Conservation (phyloP, 2,888 invertebrate species). For the Epiblema foenella region DNA sequence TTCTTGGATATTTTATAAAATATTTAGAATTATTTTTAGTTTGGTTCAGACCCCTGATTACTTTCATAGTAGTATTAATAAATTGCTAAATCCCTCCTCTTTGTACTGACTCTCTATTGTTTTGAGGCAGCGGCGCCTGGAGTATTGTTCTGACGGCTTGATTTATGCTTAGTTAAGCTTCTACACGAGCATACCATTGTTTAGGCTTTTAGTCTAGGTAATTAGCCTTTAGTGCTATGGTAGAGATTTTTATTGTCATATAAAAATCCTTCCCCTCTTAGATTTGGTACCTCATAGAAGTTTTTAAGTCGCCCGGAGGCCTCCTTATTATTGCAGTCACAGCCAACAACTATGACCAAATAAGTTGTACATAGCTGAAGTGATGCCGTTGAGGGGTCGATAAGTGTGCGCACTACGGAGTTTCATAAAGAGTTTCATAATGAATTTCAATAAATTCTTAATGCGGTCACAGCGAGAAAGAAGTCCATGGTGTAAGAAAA, state of each 20-base stretch:
- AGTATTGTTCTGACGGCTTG: constrained; percentile 47
- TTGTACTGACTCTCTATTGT: constrained; percentile 65
- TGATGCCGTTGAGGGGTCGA: no score
- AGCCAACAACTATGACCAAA: no score
- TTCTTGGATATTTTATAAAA: no score
- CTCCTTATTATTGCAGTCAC: no score
- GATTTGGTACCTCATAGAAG: no score
- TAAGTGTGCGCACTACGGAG: no score
- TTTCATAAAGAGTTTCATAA: no score
- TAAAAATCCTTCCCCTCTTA: background rate
- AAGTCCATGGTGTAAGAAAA: no score
- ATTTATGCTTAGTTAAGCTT: constrained; percentile 38
- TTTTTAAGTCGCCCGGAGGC: no score
- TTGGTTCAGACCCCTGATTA: background rate
- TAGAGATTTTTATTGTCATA: background rate
- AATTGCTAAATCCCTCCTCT: constrained; percentile 62
- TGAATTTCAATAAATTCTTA: no score
- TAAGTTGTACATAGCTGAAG: no score
- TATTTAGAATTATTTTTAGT: background rate
- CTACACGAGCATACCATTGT: constrained; percentile 27
- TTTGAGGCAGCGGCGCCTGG: constrained; percentile 59
- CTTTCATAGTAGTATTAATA: constrained; percentile 64
- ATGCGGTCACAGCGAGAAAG: no score
- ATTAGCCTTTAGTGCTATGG: constrained; percentile 23
- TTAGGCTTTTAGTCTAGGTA: constrained; percentile 24